Evolutionary conservation across 2,113 vertebrate species (phyloP), one percentile per base, ranked within the genome.

Genomic region (Crypturellus undulatus): DNA sequence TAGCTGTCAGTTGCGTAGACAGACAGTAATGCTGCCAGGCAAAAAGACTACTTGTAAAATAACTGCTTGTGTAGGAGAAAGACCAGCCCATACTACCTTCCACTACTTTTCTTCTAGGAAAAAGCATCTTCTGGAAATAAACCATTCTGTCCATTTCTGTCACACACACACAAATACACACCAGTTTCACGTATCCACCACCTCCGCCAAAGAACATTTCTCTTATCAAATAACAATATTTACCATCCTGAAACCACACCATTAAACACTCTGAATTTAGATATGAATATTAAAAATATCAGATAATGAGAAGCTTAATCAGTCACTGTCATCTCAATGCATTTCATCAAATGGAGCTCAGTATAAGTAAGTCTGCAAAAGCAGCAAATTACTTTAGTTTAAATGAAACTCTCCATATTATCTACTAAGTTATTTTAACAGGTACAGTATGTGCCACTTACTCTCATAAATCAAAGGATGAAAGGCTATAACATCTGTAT

Each of bases 281-380:
- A 78, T 36, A 64, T 30, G 7, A 49, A 36, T 15, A 30, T 28
- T 26, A 64, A 30, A 78, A 92, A 51, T 4, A 76, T 9, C 0
- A 0, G 5, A 28, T 34, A 21, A 36, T 58, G 0, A 0, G 25
- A 68, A 62, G 30, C 12, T 3, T 0, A 69, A 69, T 72, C 45
- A 92, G 12, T 12, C 60, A 24, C 15, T 15, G 10, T 22, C 26
- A 83, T 9, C 32, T 69, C 56, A 83, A 22, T 20, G 14, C 3
- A 34, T 64, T 80, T 77, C 34, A 79, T 40, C 78, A 70, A 79
- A 59, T 2, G 3, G 47, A 82, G 60, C 17, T 25, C n/a, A 30
- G 6, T 24, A 32, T 11, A 19, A 65, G n/a, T 8, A 67, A 63
- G 18, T 54, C 68, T 43, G 11, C 40, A 73, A 79, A 26, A 38